A percentile compares a stretch with the other conserved stretches of the same genome.
These are phyloP conservation scores for Lottia scabra DNA, from an alignment of 2,888 invertebrate species.

Conservation along the genomic window DNA sequence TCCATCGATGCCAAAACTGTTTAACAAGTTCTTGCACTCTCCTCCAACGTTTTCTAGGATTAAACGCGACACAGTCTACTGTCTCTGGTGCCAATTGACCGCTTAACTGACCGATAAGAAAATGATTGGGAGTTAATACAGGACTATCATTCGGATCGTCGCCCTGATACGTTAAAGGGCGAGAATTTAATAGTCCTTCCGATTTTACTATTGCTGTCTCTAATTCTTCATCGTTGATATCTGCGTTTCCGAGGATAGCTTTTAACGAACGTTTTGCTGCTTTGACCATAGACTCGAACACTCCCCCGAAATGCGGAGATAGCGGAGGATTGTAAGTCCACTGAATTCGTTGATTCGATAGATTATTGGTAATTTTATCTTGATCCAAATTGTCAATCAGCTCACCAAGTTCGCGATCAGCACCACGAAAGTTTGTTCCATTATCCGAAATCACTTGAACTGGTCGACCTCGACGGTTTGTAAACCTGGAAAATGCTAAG, in stretches of 20 bases:
- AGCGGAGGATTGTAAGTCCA: conserved; percentile 64
- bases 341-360: conserved; percentile 32
- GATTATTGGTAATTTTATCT: background rate
- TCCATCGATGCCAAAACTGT: background rate
- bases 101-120: conserved; percentile 8
- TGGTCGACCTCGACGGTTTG: conserved; percentile 20
- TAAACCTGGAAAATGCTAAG: conserved; percentile 5
- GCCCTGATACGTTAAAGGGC: conserved; percentile 20
- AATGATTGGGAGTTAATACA: conserved; percentile 22
- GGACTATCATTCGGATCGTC: conserved; percentile 15
- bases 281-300: conserved; percentile 64
- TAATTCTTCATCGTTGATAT: background rate
- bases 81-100: background rate
- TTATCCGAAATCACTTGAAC: conserved; percentile 30
- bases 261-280: conserved; percentile 44
- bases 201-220: conserved; percentile 13
- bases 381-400: conserved; percentile 18
- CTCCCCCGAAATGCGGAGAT: conserved; percentile 61
- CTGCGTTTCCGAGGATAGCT: background rate
- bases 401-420: conserved; percentile 21
- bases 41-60: conserved; percentile 10
- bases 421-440: conserved; percentile 36
- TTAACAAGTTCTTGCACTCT: background rate
- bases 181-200: conserved; percentile 20
- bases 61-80: conserved; percentile 1